These are phyloP conservation scores for Microctenopoma lineatum DNA, from an alignment of 2,797 vertebrate genomes.

Conservation along the genomic window DNA sequence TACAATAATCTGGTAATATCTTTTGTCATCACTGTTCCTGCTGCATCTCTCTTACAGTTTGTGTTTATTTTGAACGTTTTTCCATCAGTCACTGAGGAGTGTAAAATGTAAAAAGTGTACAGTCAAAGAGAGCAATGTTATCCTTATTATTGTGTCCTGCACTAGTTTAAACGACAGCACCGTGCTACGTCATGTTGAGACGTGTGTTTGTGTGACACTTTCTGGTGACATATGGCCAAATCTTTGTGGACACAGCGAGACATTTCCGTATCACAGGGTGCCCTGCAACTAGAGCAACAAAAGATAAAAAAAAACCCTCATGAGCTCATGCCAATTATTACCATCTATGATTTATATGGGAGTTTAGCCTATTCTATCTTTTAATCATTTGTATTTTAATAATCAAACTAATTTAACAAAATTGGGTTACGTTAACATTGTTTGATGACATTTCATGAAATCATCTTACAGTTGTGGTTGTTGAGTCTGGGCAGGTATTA, in stretches of 20 bases:
- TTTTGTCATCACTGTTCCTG: background rate
- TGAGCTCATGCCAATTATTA: background rate
- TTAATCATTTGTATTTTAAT: slow-evolving; percentile 9
- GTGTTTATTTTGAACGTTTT: background rate
- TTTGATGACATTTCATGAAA: background rate
- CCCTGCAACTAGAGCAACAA: background rate
- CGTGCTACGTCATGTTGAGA: slow-evolving; percentile 1
- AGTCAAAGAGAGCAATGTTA: background rate
- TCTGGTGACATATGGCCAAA: slow-evolving; percentile 40
- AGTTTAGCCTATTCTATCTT: background rate
- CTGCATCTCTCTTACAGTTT: background rate
- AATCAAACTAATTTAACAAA: background rate
- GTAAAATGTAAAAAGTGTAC: background rate
- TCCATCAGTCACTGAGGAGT: background rate
- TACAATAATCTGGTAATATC: background rate
- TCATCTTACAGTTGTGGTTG: background rate
- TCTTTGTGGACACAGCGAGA: slow-evolving; percentile 33
- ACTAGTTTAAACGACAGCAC: background rate
- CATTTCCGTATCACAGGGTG: slow-evolving; percentile 12
- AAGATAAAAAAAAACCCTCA: background rate
- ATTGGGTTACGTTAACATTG: background rate
- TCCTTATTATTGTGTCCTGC: background rate
- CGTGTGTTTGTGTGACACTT: slow-evolving; percentile 12
- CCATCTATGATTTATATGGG: background rate
- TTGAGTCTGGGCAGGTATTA: slow-evolving; percentile 5